Conservation (phyloP, 2,113 vertebrate species). For the Erythrolamprus reginae region DNA sequence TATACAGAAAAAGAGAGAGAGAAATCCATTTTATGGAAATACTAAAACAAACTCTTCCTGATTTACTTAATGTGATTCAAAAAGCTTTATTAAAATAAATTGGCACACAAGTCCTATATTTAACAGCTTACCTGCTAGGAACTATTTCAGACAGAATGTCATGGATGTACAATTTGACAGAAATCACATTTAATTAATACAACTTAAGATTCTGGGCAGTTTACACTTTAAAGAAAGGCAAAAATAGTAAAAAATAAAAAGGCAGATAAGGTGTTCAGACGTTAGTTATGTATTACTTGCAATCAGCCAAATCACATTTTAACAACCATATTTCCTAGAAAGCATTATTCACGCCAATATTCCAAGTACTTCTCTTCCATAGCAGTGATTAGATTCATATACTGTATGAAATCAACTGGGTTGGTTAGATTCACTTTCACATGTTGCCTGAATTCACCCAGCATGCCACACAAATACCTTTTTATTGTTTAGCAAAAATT, state of each 20-base stretch:
- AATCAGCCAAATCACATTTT: not conserved
- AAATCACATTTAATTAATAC: not conserved
- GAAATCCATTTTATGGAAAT: constrained; percentile 2
- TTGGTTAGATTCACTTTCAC: not conserved
- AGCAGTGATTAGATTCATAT: not conserved
- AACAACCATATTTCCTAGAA: not conserved
- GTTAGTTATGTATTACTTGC: not conserved
- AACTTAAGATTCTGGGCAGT: not conserved
- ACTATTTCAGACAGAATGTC: not conserved
- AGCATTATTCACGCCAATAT: not conserved
- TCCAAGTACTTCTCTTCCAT: not conserved
- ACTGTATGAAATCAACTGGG: not conserved
- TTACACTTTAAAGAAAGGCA: not conserved
- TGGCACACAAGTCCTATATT: not conserved
- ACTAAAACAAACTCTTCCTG: not conserved
- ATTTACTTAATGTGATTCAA: not conserved
- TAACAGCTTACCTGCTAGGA: not conserved
- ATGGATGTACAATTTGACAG: not conserved
- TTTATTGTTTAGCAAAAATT: not conserved
- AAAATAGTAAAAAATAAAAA: not conserved
- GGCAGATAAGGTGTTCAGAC: not conserved
- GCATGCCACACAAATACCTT: not conserved
- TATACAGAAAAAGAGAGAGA: constrained; percentile 29
- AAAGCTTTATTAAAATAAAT: not conserved
- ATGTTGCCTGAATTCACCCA: not conserved